These are phyloP conservation scores for Orgyia antiqua DNA, from an alignment of 2,888 invertebrate species.

Conservation along the genomic window DNA sequence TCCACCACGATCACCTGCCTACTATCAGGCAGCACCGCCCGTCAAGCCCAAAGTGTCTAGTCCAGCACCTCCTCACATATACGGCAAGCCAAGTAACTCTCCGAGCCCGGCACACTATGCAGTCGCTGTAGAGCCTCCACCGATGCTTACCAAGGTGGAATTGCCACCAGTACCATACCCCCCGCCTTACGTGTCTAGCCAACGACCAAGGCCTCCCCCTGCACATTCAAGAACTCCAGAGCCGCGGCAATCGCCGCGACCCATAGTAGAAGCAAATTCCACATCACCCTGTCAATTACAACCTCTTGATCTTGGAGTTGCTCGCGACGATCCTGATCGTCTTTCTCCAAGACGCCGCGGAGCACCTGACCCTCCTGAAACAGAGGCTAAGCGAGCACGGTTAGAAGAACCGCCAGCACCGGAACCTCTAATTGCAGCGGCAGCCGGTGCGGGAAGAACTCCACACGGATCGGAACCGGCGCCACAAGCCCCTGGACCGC, in stretches of 20 bases:
- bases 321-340: constrained; percentile 79
- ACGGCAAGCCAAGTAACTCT: constrained; percentile 80
- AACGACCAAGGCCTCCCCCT: constrained; percentile 68
- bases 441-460: constrained; percentile 84
- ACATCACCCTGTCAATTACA: constrained; percentile 83
- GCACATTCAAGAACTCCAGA: constrained; percentile 76
- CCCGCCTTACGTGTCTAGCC: constrained; percentile 50
- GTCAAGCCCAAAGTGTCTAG: constrained; percentile 85
- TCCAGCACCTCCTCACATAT: constrained; percentile 87
- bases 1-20: constrained; percentile 59
- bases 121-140: constrained; percentile 53
- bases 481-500: constrained; percentile 65
- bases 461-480: constrained; percentile 76
- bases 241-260: constrained; percentile 63
- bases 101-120: constrained; percentile 71
- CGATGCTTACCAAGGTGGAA: constrained; percentile 76
- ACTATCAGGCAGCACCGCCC: constrained; percentile 69
- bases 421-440: constrained; percentile 84
- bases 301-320: constrained; percentile 86
- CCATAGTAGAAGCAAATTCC: constrained; percentile 46
- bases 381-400: constrained; percentile 81
- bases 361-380: constrained; percentile 77
- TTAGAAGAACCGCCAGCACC: constrained; percentile 82
- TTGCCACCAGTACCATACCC: constrained; percentile 66
- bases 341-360: constrained; percentile 82